Conservation (phyloP, 1,140 invertebrate species). For the Anastatus disparis region DNA sequence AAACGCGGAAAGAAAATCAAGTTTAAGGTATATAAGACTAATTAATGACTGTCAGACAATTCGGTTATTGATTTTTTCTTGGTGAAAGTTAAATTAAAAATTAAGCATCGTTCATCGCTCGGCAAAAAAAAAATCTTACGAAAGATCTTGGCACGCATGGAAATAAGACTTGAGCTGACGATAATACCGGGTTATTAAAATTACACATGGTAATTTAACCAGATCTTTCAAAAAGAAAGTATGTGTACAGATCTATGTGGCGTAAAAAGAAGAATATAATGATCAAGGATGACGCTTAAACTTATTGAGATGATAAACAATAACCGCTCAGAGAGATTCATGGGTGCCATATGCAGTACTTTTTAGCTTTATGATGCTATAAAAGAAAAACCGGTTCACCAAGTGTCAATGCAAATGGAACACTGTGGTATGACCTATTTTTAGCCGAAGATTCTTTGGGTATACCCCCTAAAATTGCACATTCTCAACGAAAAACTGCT, state of each 20-base stretch:
- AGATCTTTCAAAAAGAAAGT: too few relatives aligned
- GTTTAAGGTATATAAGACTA: neutral
- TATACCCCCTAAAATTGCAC: too few relatives aligned
- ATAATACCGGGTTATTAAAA: conserved; percentile 7
- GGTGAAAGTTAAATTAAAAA: too few relatives aligned
- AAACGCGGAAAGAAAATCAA: neutral
- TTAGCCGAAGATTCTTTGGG: neutral
- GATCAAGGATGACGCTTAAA: neutral
- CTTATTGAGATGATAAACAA: conserved; percentile 16
- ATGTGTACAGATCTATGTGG: too few relatives aligned
- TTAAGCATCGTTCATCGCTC: too few relatives aligned
- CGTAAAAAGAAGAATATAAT: too few relatives aligned
- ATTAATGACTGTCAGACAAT: neutral
- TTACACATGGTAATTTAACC: neutral
- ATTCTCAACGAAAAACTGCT: neutral
- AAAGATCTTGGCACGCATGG: too few relatives aligned
- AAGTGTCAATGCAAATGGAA: conserved; percentile 26
- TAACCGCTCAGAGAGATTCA: neutral
- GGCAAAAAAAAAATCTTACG: too few relatives aligned
- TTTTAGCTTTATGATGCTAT: too few relatives aligned
- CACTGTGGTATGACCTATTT: conserved; percentile 4
- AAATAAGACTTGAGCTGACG: too few relatives aligned
- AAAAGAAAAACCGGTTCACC: conserved; percentile 7
- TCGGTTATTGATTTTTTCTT: neutral
- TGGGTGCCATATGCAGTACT: neutral